Evolutionary conservation across 2,888 invertebrate species (phyloP).

Genomic region (Tipula helvola): DNA sequence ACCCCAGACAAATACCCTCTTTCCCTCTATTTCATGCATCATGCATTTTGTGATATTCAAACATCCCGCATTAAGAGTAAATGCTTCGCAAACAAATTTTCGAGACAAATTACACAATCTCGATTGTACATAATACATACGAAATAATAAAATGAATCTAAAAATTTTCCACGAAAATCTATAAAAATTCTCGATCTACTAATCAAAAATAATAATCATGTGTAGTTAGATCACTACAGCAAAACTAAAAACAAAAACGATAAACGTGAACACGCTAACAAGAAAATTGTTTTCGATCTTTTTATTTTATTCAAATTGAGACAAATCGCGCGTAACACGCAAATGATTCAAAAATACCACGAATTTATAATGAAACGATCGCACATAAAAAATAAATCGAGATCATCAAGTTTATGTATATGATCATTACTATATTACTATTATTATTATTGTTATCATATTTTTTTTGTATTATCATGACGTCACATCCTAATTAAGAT

Average conservation of each 20-base stretch:
- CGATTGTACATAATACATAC: no score
- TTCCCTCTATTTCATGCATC: no score
- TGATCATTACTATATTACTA: background rate
- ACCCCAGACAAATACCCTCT: no score
- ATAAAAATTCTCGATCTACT: background rate
- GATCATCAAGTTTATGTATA: background rate
- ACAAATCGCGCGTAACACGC: background rate
- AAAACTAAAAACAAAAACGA: no score
- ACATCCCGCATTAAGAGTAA: no score
- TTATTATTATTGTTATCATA: background rate
- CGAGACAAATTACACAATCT: no score
- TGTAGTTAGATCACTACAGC: background rate
- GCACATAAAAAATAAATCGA: background rate
- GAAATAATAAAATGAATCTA: no score
- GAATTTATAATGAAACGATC: background rate
- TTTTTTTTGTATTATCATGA: background rate
- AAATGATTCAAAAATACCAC: background rate
- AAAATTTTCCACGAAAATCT: background rate
- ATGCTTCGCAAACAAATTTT: no score
- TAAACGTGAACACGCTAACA: background rate
- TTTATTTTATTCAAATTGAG: background rate
- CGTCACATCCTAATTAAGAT: conserved; percentile 10
- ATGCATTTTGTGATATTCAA: no score
- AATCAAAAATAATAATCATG: background rate
- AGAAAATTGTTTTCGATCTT: background rate